Percentiles rank a stretch among this genome's conserved stretches.
Evolutionary conservation across 2,113 vertebrate species (phyloP).

Genomic region (Rattus norvegicus): GRCr8 NC_086034.1:5263001-5263500

Average conservation of each 20-base stretch:
- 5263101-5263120: not conserved
- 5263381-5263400: not conserved
- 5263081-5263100: not conserved
- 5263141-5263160: constrained; percentile 87
- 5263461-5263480: not conserved
- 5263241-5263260: too few relatives aligned
- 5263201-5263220: not conserved
- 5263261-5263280: not conserved
- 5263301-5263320: not conserved
- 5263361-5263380: not conserved
- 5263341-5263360: not conserved
- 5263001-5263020: not conserved
- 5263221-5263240: not conserved
- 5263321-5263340: not conserved
- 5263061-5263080: not conserved
- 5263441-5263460: fast-evolving
- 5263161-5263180: not conserved
- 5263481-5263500: not conserved
- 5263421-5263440: not conserved
- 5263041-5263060: not conserved
- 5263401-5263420: not conserved
- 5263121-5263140: not conserved
- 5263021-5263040: not conserved
- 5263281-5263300: not conserved
- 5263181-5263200: not conserved